These are phyloP conservation scores for Eunapius fragilis DNA, from an alignment of 37 sponge, comb jelly and placozoan species.

Conservation along the genomic window DNA sequence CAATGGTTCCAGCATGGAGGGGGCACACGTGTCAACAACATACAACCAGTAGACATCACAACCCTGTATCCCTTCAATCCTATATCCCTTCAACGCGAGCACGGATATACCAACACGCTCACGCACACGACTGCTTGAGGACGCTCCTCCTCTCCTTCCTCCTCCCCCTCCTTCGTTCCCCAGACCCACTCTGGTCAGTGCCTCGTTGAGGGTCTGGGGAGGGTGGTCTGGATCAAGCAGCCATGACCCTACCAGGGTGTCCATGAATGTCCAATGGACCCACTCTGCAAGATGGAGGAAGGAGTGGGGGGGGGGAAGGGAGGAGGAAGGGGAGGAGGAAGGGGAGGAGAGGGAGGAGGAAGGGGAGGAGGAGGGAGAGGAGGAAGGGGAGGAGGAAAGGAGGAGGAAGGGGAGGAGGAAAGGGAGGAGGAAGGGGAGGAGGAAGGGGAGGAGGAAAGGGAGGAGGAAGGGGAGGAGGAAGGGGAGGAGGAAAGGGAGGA, in stretches of 20 bases:
- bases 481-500: neutral
- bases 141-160: too few species aligned
- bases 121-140: too few species aligned
- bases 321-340: neutral
- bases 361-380: neutral
- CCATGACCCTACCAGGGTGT: constrained; percentile 52
- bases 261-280: constrained; percentile 46
- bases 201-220: constrained; percentile 13
- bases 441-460: neutral
- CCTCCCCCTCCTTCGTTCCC: too few species aligned
- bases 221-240: constrained; percentile 70
- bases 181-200: constrained; percentile 6
- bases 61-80: too few species aligned
- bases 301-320: neutral
- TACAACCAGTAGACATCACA: too few species aligned
- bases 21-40: too few species aligned
- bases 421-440: neutral
- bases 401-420: neutral
- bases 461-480: neutral
- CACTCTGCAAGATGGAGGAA: constrained; percentile 17
- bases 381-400: neutral
- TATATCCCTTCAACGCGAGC: too few species aligned
- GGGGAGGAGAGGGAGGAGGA: neutral
- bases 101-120: too few species aligned
- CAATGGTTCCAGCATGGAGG: too few species aligned